Conservation (phyloP, 2,888 invertebrate genomes). For the Lycaena phlaeas region DNA sequence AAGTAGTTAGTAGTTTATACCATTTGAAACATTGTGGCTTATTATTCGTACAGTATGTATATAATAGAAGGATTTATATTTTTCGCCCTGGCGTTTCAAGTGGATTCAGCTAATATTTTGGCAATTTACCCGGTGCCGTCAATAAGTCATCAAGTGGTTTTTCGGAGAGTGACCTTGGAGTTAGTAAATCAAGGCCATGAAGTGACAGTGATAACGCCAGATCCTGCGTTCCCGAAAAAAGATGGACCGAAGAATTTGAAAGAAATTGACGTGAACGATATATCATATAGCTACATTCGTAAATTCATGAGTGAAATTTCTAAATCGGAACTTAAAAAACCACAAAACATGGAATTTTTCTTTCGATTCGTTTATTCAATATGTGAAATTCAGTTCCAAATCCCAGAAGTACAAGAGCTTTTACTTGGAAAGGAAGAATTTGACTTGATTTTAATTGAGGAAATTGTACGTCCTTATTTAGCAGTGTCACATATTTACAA, state of each 20-base stretch:
- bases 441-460: conserved; percentile 5
- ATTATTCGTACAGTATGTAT: too few relatives aligned
- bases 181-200: conserved; percentile 50
- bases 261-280: conserved; percentile 37
- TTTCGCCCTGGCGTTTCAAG: background rate
- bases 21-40: too few relatives aligned
- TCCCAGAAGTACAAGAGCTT: background rate
- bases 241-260: conserved; percentile 33
- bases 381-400: background rate
- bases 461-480: background rate
- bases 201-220: conserved; percentile 42
- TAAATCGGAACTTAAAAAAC: background rate
- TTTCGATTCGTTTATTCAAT: background rate
- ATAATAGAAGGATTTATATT: background rate
- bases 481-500: conserved; percentile 1
- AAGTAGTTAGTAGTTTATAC: too few relatives aligned
- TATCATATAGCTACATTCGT: conserved; percentile 23
- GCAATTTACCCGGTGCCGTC: conserved; percentile 41
- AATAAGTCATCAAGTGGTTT: conserved; percentile 54
- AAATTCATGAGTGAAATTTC: background rate
- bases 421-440: background rate
- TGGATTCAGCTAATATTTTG: conserved; percentile 26
- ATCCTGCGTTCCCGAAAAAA: conserved; percentile 35
- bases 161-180: conserved; percentile 37
- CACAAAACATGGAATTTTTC: background rate